These are phyloP conservation scores for Torymus auratus DNA, from an alignment of 2,888 invertebrate species.

Conservation along the genomic window DNA sequence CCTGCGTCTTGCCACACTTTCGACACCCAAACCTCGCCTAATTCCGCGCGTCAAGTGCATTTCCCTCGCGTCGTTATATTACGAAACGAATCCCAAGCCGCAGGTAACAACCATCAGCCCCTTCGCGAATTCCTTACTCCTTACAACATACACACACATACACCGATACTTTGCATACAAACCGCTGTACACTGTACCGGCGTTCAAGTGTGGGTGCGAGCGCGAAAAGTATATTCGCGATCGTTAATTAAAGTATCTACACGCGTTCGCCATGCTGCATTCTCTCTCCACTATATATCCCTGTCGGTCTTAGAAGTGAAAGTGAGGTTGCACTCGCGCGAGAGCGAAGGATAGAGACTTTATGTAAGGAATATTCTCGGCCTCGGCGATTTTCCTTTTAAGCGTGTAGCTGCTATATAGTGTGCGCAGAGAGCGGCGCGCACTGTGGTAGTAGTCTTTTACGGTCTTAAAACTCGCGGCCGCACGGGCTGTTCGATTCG, in stretches of 20 bases:
- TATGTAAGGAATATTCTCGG: constrained; percentile 41
- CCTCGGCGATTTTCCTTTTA: constrained; percentile 65
- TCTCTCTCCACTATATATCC: not conserved
- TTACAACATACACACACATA: no score
- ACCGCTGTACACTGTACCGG: no score
- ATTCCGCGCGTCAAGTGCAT: no score
- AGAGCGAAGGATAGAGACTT: constrained; percentile 35
- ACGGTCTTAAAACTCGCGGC: not conserved
- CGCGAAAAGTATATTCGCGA: not conserved
- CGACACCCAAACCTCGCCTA: no score
- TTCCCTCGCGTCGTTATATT: no score
- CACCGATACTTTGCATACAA: no score
- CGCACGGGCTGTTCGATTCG: not conserved
- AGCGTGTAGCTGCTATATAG: constrained; percentile 51
- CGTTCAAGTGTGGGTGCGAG: not conserved
- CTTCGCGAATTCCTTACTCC: no score
- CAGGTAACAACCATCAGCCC: no score
- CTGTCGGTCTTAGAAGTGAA: constrained; percentile 26
- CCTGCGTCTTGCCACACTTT: no score
- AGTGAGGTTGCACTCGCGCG: not conserved
- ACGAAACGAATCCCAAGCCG: no score
- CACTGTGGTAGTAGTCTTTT: not conserved
- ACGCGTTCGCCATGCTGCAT: not conserved
- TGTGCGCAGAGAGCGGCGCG: no score
- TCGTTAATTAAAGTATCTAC: not conserved